These are phyloP conservation scores for Psylliodes chrysocephalus DNA, from an alignment of 2,888 invertebrate genomes.

Conservation along the genomic window DNA sequence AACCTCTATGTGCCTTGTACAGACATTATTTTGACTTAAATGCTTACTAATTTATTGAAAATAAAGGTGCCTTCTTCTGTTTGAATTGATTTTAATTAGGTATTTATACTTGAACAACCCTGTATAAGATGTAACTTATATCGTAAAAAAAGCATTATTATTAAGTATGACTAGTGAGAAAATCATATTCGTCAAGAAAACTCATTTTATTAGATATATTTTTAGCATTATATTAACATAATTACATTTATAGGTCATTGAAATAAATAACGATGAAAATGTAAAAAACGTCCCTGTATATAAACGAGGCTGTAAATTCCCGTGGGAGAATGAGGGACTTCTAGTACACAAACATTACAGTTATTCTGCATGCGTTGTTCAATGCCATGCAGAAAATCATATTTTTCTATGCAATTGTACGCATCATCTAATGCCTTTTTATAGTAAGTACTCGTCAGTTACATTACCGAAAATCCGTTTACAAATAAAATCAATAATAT, in stretches of 20 bases:
- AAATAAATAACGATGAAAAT: slow-evolving; percentile 70
- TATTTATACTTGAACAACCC: too few relatives aligned
- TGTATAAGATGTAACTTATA: too few relatives aligned
- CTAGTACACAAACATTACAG: slow-evolving; percentile 68
- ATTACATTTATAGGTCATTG: slow-evolving; percentile 65
- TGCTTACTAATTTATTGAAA: too few relatives aligned
- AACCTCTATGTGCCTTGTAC: too few relatives aligned
- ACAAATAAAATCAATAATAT: too few relatives aligned
- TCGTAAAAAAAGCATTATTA: too few relatives aligned
- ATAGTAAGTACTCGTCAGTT: slow-evolving; percentile 67
- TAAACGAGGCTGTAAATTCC: slow-evolving; percentile 69
- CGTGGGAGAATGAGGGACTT: slow-evolving; percentile 64
- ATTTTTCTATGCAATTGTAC: slow-evolving; percentile 70
- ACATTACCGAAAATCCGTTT: too few relatives aligned
- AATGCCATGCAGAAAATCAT: slow-evolving; percentile 69
- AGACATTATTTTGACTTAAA: too few relatives aligned
- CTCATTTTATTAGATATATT: not conserved
- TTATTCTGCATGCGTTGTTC: slow-evolving; percentile 70
- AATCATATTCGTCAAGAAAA: too few relatives aligned
- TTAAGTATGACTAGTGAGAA: too few relatives aligned
- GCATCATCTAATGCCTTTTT: slow-evolving; percentile 70
- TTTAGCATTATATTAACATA: not conserved
- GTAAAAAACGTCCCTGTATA: slow-evolving; percentile 65
- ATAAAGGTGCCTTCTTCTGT: too few relatives aligned
- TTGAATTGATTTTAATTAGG: too few relatives aligned